phyloP scores from a whole-genome alignment of 2,888 invertebrate species.

The Drosophila vallismaia region DNA sequence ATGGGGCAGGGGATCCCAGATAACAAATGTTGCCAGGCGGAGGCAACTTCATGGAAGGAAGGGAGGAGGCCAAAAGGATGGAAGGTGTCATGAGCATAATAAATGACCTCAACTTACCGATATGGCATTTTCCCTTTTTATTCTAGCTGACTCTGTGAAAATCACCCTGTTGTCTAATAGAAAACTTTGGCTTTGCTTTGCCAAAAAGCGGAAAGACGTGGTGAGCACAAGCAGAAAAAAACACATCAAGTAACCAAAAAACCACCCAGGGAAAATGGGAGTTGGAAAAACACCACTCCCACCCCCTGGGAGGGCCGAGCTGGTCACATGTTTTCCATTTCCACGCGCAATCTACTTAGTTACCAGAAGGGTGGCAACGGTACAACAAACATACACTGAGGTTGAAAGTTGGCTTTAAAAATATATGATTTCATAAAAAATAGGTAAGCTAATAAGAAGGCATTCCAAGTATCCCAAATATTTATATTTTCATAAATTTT shows the following conservation, averaged over 20 bases:
- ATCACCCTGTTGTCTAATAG: constrained; percentile 76
- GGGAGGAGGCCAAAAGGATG: constrained; percentile 15
- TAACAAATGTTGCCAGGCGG: constrained; percentile 66
- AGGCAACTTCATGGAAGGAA: constrained; percentile 1
- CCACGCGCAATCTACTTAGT: constrained; percentile 69
- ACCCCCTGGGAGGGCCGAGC: constrained; percentile 31
- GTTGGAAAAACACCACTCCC: constrained; percentile 28
- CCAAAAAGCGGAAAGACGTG: constrained; percentile 15
- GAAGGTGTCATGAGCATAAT: constrained; percentile 75
- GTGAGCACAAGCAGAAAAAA: constrained; percentile 22
- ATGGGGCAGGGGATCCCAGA: constrained; percentile 32
- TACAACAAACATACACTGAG: constrained; percentile 19
- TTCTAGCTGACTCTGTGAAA: constrained; percentile 63
- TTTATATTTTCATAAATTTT: background rate
- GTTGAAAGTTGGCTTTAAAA: background rate
- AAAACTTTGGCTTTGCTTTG: constrained; percentile 50
- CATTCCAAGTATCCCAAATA: background rate
- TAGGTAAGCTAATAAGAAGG: background rate
- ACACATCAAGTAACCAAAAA: constrained; percentile 27
- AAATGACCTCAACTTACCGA: constrained; percentile 74
- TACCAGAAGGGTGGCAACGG: constrained; percentile 36
- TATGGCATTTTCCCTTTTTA: constrained; percentile 55
- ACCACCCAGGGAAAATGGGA: constrained; percentile 35
- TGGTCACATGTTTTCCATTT: constrained; percentile 62
- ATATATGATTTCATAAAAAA: background rate